Base-by-base conservation (phyloP, 2,888 invertebrate genomes). In the Morinoia aosen region DNA sequence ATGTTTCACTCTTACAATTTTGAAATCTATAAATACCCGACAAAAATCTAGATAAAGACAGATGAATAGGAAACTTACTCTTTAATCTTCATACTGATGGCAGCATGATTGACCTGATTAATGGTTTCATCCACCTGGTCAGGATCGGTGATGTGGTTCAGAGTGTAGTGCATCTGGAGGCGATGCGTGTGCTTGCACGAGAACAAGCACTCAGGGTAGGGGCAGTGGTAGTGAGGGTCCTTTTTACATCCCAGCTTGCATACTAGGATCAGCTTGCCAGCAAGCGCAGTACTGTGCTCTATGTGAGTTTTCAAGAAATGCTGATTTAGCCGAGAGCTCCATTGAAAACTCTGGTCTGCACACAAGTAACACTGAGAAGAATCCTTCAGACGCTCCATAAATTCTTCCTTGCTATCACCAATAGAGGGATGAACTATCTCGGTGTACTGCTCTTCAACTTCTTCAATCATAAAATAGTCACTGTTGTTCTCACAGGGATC, bases 181-280 rank as follows among this genome's bases (percentile, higher is more conserved):
- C 61, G 58, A 48, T 61, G 64, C 4, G 40, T 95, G 64, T 64
- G 95, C n/a, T 95, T 95, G 64, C 95, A 95, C 3, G 95, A 95
- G 33, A 95, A 95, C 12, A 95, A 48, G n/a, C 95, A 95, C 19
- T 95, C 95, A 64, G 95, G n/a, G 14, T 95, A 58, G 58, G 95
- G 95, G 64, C 95, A 95, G 56, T 95, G 95, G 64, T 95, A 95
- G 56, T 95, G 95, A 25, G 95, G 25, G 16, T 64, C 95, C 58
- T 95, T 95, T 25, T 95, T 95, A 40, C 95, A 95, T 11, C 95
- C 95, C 58, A 95, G 95, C 64, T 95, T 95, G 64, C 95, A 95
- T 39, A 64, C 61, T 10, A 95, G 40, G 25, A 95, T 58, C 5
- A 95, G 64, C 61, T 95, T 95, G 57, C 58, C 64, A 61, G 64